Conservation (phyloP, 35 echinoderm and acorn worm genomes). For the Eucidaris tribuloides region DNA sequence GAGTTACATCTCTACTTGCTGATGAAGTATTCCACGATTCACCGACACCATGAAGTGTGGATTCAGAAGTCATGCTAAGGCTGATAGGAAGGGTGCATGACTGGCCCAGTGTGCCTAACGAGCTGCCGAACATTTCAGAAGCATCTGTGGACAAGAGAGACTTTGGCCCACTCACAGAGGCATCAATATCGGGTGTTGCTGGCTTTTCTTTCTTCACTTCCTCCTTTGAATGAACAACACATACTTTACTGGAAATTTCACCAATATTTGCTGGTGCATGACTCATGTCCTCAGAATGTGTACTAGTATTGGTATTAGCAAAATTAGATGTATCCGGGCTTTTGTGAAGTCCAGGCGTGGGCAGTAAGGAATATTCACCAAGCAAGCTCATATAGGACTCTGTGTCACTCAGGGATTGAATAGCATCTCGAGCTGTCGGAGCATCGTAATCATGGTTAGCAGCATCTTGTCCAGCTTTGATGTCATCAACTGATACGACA, state of each 20-base stretch:
- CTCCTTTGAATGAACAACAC: no score
- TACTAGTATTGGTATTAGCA: no score
- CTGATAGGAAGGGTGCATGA: slow-evolving; percentile 85
- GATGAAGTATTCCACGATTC: slow-evolving; percentile 49
- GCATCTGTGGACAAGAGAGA: background rate
- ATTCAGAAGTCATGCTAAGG: slow-evolving; percentile 60
- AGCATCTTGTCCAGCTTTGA: background rate
- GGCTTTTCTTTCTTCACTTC: no score
- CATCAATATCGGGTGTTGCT: background rate
- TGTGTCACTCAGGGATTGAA: slow-evolving; percentile 67
- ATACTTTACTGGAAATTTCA: no score
- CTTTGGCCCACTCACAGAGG: background rate
- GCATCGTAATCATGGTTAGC: background rate
- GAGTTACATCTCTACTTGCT: background rate
- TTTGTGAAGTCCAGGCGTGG: slow-evolving; percentile 69
- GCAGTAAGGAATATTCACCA: slow-evolving; percentile 80
- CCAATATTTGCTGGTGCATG: no score
- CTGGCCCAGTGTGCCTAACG: slow-evolving; percentile 58
- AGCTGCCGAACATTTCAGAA: background rate
- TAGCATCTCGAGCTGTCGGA: background rate
- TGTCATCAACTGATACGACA: background rate
- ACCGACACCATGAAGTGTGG: slow-evolving; percentile 75
- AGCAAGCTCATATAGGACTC: slow-evolving; percentile 75
- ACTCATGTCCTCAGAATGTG: no score
- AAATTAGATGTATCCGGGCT: no score